Conservation (phyloP, 2,888 invertebrate genomes). For the Eristalinus sepulchralis region DNA sequence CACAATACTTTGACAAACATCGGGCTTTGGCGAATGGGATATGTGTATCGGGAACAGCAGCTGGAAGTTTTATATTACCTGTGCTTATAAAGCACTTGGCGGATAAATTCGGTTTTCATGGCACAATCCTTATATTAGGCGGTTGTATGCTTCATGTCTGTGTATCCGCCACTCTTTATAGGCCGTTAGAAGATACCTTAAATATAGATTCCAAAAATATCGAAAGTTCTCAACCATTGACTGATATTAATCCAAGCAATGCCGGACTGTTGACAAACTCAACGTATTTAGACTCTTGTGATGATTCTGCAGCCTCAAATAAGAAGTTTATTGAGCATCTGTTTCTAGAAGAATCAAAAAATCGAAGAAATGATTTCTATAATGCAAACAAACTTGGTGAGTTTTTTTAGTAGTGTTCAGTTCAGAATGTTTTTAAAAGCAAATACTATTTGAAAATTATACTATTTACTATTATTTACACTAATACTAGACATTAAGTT, state of each 20-base stretch:
- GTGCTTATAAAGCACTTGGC: conserved; percentile 87
- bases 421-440: conserved; percentile 3
- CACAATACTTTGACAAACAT: conserved; percentile 90
- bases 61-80: conserved; percentile 90
- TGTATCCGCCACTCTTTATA: conserved; percentile 86
- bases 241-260: conserved; percentile 78
- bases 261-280: conserved; percentile 79
- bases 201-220: conserved; percentile 72
- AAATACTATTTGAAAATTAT: no score
- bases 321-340: conserved; percentile 80
- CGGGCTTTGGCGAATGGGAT: conserved; percentile 90
- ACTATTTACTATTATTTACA: no score
- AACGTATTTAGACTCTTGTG: conserved; percentile 80
- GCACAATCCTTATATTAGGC: conserved; percentile 86
- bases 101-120: conserved; percentile 87
- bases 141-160: conserved; percentile 90
- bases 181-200: conserved; percentile 81
- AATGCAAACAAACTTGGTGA: conserved; percentile 73
- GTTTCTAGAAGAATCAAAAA: conserved; percentile 80
- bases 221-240: conserved; percentile 75
- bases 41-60: conserved; percentile 90
- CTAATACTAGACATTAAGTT: no score
- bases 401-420: background rate
- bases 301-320: conserved; percentile 76
- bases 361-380: conserved; percentile 80